phyloP scores from a whole-genome alignment of 2,888 invertebrate genomes.

The Coenonympha arcania region DNA sequence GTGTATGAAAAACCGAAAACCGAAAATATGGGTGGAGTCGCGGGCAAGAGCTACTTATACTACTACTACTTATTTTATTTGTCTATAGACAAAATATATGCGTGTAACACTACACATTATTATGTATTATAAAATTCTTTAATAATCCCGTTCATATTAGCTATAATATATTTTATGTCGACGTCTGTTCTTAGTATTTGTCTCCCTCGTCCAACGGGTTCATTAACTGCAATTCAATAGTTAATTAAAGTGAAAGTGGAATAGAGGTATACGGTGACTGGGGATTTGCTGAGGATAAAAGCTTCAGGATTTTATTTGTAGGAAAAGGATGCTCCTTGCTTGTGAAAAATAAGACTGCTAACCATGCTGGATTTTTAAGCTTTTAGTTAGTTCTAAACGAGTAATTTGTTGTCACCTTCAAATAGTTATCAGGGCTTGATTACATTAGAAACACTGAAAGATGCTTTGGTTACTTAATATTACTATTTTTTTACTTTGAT shows the following conservation, averaged over 20 bases:
- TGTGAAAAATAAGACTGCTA: slow-evolving; percentile 16
- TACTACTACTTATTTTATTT: too few relatives aligned
- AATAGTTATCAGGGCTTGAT: not conserved
- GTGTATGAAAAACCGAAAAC: too few relatives aligned
- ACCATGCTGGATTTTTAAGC: slow-evolving; percentile 9
- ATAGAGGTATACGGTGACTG: slow-evolving; percentile 8
- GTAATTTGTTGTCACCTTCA: not conserved
- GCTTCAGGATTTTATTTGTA: slow-evolving; percentile 18
- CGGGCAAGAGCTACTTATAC: too few relatives aligned
- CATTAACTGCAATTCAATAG: slow-evolving; percentile 11
- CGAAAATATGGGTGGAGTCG: too few relatives aligned
- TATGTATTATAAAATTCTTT: too few relatives aligned
- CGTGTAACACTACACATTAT: too few relatives aligned
- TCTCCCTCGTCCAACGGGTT: not conserved
- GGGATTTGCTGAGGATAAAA: slow-evolving; percentile 18
- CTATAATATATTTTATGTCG: too few relatives aligned
- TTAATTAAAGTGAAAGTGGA: slow-evolving; percentile 16
- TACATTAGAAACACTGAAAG: not conserved
- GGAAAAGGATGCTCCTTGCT: slow-evolving; percentile 14
- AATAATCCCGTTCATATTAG: too few relatives aligned
- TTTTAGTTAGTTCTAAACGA: too few relatives aligned
- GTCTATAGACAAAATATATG: not conserved
- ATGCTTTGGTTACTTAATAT: too few relatives aligned
- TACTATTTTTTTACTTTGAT: too few relatives aligned
- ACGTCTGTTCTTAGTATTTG: not conserved